Conservation (phyloP, 2,113 vertebrate genomes). For the Oncorhynchus nerka region DNA sequence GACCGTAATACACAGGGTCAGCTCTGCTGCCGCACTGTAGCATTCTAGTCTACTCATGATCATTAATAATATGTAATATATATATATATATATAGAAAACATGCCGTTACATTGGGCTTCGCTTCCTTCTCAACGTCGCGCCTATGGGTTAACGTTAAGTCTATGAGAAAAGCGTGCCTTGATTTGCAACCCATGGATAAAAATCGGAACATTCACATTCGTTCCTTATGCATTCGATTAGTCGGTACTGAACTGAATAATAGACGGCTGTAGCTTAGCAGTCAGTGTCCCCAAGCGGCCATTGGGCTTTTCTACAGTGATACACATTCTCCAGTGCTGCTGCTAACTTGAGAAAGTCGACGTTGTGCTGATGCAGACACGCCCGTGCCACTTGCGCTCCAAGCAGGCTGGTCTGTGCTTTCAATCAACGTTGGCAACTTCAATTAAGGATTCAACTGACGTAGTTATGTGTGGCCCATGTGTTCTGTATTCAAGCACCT, state of each 20-base stretch:
- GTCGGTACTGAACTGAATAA: conserved; percentile 5
- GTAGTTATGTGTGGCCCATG: not conserved
- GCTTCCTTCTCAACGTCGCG: too few relatives aligned
- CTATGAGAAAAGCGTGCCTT: too few relatives aligned
- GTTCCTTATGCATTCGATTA: not conserved
- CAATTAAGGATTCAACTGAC: conserved; percentile 45
- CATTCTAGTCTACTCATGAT: too few relatives aligned
- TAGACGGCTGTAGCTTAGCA: conserved; percentile 4
- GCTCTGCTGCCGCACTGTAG: too few relatives aligned
- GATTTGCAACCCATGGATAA: too few relatives aligned
- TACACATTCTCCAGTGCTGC: conserved; percentile 32
- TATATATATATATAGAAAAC: too few relatives aligned
- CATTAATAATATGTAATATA: too few relatives aligned
- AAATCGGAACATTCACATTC: not conserved
- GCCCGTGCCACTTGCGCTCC: conserved; percentile 47
- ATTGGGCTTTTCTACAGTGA: conserved; percentile 19
- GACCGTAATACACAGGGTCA: too few relatives aligned
- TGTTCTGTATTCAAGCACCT: not conserved
- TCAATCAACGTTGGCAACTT: conserved; percentile 13
- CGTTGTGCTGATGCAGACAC: conserved; percentile 67
- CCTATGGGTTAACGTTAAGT: too few relatives aligned
- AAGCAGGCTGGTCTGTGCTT: not conserved
- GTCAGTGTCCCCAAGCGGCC: conserved; percentile 36
- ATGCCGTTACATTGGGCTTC: too few relatives aligned
- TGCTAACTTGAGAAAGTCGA: conserved; percentile 58